A percentile compares a stretch with the other conserved stretches of the same genome.
These are phyloP conservation scores for Chrysopilus asiliformis DNA, from an alignment of 2,888 invertebrate species.

Conservation along the genomic window DNA sequence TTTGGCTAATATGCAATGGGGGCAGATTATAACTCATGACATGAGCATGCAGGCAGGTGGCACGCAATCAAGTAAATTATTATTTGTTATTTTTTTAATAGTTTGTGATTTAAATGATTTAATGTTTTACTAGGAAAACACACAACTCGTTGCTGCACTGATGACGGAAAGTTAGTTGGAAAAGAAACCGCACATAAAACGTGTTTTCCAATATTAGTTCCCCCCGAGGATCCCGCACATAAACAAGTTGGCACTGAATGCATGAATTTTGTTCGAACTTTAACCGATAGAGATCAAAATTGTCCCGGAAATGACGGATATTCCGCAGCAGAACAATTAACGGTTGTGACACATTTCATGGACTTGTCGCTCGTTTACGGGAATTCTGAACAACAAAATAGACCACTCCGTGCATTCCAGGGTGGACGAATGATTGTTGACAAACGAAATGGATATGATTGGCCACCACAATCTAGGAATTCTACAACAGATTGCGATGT, in stretches of 20 bases:
- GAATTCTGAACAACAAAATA: constrained; percentile 49
- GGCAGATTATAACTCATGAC: constrained; percentile 47
- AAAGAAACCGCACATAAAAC: constrained; percentile 33
- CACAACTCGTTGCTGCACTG: constrained; percentile 47
- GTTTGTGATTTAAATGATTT: constrained; percentile 2
- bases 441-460: constrained; percentile 50
- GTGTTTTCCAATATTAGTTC: constrained; percentile 43
- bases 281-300: constrained; percentile 47
- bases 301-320: constrained; percentile 38
- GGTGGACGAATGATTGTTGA: constrained; percentile 55
- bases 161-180: constrained; percentile 41
- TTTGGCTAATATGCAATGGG: constrained; percentile 53
- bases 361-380: constrained; percentile 74
- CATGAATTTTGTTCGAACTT: constrained; percentile 49
- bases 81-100: background rate
- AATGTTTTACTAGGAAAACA: constrained; percentile 37
- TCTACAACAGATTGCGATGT: constrained; percentile 55
- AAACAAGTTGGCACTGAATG: constrained; percentile 40
- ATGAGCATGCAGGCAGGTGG: constrained; percentile 39
- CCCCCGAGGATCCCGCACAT: constrained; percentile 42
- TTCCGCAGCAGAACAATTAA: constrained; percentile 52
- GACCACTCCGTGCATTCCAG: constrained; percentile 48
- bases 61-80: constrained; percentile 58
- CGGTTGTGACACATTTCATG: constrained; percentile 34
- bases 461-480: constrained; percentile 57